Base-by-base conservation (phyloP, 2,888 invertebrate genomes). In the Apodemia hepburni region DNA sequence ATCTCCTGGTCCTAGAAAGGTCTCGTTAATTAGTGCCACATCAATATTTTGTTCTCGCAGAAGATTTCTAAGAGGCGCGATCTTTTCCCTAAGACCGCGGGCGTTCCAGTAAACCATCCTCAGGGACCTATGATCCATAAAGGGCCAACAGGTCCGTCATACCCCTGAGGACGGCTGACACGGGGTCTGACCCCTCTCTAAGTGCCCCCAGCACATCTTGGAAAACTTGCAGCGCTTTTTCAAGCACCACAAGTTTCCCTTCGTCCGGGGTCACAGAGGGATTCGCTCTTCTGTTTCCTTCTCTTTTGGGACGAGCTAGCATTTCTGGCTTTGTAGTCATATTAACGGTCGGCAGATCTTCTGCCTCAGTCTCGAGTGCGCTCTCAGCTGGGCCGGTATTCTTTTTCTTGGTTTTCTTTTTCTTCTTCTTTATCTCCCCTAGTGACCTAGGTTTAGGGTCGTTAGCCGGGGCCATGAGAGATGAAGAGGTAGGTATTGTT, bases 361-460 rank as follows among this genome's bases (percentile, higher is more conserved):
- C 22, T 22, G 22, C 22, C 22, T 22, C 22, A 22, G 22, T 22
- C 22, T 22, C 22, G 22, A 22, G 22, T 22, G 59, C 11, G 33
- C 58, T 6, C 35, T 45, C 29, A 6, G 47, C 22, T 18, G 58
- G 58, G n/a, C 11, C 3, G 58, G 59, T 17, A 35, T 59, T 62
- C 27, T 18, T 35, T 59, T 59, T 59, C 59, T 61, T 61, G n/a
- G 27, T 49, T 47, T 27, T 12, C 49, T 54, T 35, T 12, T 45
- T 59, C 62, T n/a, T 45, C 61, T 38, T 59, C 47, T 59, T 58
- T 27, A 49, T 59, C 51, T 12, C 27, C 2, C 22, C 49, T 33
- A 35, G 35, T 33, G 62, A n/a, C 29, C 62, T 58, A 4, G 58
- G 59, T 29, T 11, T 12, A 17, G 62, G 38, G 12, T 38, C 12